Base-by-base conservation (phyloP, 1,140 invertebrate genomes). In the Drosophila repleta region DNA sequence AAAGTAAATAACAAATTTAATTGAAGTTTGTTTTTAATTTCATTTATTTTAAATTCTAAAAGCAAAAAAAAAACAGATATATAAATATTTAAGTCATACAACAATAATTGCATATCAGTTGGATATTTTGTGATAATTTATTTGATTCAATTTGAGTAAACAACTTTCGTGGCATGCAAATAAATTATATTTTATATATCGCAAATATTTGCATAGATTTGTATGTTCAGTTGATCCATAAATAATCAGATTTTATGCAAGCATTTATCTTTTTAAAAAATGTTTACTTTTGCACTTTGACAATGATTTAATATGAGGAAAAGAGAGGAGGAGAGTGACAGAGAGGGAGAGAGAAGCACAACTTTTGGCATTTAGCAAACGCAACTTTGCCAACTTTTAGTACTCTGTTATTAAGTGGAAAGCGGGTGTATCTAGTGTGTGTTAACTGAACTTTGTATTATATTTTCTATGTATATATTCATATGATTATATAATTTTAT, bases 311-410 rank as follows among this genome's bases (percentile, higher is more conserved):
- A 70, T 48, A 35, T 45, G 17, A 37, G 43, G 26, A 7, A 29
- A 29, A 29, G 26, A 29, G 26, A 6, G 26, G 7, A 6, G 7
- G 6, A 5, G 4, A 29, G 4, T 7, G 26, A 29, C 5, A 29
- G 26, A 29, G 7, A 1, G 26, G 7, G 29, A 29, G 6, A 29
- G 26, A 29, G 26, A 6, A 6, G 29, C 4, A 21, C 17, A 64
- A 58, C 35, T 62, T 68, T 82, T 78, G 69, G 64, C 78, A 68
- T 26, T 20, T 55, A 43, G 58, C 74, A 57, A 48, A 26, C 48
- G 62, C 32, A 49, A 43, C 24, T 65, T 57, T 75, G 71, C 70
- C 78, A 81, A 81, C 61, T 81, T 81, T 74, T 39, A 46, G 21
- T 55, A 55, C 52, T 4, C 32, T 39, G 13, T 3, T 11, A 8